Evolutionary conservation across 2,888 invertebrate species (phyloP).

Genomic region (Trachelus tabidus): DNA sequence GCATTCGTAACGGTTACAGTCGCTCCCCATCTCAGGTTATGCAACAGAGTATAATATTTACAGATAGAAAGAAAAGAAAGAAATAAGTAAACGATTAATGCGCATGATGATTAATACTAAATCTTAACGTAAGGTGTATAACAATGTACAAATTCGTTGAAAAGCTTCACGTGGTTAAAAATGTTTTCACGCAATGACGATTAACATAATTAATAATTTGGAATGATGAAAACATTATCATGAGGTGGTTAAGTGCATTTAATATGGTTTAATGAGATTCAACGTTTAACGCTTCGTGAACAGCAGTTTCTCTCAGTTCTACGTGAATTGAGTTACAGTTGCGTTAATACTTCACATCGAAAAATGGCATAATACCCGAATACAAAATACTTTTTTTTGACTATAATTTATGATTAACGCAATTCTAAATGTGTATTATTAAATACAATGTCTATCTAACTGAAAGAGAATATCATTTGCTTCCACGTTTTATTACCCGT

Average conservation of each 20-base stretch:
- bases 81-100: constrained; percentile 33
- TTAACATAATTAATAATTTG: constrained; percentile 30
- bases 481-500: background rate
- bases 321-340: constrained; percentile 5
- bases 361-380: constrained; percentile 35
- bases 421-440: constrained; percentile 40
- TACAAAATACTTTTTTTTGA: constrained; percentile 44
- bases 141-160: constrained; percentile 47
- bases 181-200: constrained; percentile 9
- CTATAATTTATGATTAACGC: constrained; percentile 14
- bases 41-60: constrained; percentile 46
- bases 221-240: constrained; percentile 40
- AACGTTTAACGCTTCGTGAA: constrained; percentile 25
- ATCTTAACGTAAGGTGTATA: constrained; percentile 42
- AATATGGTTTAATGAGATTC: constrained; percentile 47
- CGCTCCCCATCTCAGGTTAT: constrained; percentile 32
- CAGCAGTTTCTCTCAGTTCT: constrained; percentile 21
- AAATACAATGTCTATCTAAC: constrained; percentile 22
- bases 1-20: constrained; percentile 30
- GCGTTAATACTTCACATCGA: constrained; percentile 30
- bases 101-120: constrained; percentile 39
- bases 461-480: background rate
- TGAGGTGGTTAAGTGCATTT: constrained; percentile 35
- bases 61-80: constrained; percentile 41
- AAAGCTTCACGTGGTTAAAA: constrained; percentile 10